Conservation (phyloP, 2,888 invertebrate genomes). For the Timema cristinae region DNA sequence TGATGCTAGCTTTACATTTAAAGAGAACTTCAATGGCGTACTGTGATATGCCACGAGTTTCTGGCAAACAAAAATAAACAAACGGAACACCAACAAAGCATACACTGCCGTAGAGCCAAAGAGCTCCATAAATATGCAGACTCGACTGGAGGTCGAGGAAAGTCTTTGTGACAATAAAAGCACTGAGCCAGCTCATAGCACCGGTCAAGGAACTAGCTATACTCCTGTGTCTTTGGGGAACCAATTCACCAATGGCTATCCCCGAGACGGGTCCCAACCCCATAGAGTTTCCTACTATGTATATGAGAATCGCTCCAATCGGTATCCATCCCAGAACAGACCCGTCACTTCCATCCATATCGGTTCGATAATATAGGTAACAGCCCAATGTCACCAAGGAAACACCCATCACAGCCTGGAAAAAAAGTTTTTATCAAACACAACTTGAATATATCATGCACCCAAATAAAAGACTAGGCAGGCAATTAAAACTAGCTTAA, state of each 20-base stretch:
- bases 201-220: constrained; percentile 46
- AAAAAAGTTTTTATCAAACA: constrained; percentile 34
- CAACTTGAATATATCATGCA: neutral
- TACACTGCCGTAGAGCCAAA: constrained; percentile 44
- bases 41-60: constrained; percentile 47
- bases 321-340: constrained; percentile 40
- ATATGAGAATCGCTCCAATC: constrained; percentile 39
- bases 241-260: constrained; percentile 43
- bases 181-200: constrained; percentile 43
- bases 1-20: no score
- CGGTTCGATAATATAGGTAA: constrained; percentile 35
- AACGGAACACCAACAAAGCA: constrained; percentile 44
- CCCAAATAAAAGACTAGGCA: no score
- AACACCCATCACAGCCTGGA: constrained; percentile 39
- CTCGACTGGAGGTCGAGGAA: constrained; percentile 36
- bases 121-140: constrained; percentile 35
- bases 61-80: constrained; percentile 46
- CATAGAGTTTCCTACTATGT: constrained; percentile 41
- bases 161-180: constrained; percentile 42
- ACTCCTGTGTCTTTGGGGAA: constrained; percentile 42
- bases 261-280: constrained; percentile 45
- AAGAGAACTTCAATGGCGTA: constrained; percentile 31
- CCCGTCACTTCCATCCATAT: constrained; percentile 22
- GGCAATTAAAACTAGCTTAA: no score
- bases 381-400: constrained; percentile 37